Evolutionary conservation across 2,113 vertebrate genomes (phyloP), one percentile per base, ranked within the genome.

Genomic region (Platysternon megacephalum): DNA sequence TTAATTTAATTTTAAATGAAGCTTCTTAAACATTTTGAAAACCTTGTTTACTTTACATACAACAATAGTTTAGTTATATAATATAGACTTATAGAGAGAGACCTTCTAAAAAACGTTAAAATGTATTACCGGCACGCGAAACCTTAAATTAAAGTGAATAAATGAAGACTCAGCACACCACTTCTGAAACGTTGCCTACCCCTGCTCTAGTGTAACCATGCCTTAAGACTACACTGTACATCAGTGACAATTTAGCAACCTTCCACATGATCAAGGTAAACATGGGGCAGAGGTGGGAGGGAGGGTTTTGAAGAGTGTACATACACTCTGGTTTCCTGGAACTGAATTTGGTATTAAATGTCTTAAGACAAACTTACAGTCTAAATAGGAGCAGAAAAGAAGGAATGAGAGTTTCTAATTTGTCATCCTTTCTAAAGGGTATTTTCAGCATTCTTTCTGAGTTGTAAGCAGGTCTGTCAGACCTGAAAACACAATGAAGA

Each of bases 241-340:
- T 11, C 44, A 11, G 5, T 3, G 12, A 8, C 35, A 16, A 1
- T 81, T 83, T 10, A 95, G 68, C 76, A 55, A 29, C 39, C 48
- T 87, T 83, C 56, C 32, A 58, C 84, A 78, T 68, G 53, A 85
- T 2, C 53, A 84, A 85, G 21, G 61, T 14, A 76, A 94, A 88
- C 5, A 19, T 5, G 48, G 32, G 61, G 13, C 22, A 26, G 51
- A 0, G 2, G 48, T 29, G 55, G 55, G 6, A 11, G 46, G 72
- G 29, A 53, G 9, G 13, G 17, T 56, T 85, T 39, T 17, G 32
- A 56, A 94, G 13, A 29, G 19, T 48, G 49, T 8, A 5, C 55
- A 91, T 22, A 22, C 4, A 9, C 65, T 9, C 29, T 53, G 10
- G 29, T 19, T 29, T 4, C 5, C 76, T n/a, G 44, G 29, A 61